phyloP scores from a whole-genome alignment of 2,797 vertebrate species.

The Allobates femoralis region DNA sequence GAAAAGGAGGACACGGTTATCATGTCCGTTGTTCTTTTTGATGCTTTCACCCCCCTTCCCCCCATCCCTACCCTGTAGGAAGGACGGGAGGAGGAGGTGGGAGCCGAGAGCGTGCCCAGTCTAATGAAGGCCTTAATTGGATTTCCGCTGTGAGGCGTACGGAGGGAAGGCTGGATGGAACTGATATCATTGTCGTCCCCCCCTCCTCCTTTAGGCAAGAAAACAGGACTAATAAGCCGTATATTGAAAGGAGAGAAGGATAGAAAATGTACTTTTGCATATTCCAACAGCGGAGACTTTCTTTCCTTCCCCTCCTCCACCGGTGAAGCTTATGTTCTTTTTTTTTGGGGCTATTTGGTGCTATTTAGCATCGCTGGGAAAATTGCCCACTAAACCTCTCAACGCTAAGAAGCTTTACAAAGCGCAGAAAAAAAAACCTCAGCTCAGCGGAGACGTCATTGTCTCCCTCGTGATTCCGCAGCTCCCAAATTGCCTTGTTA shows the following conservation, averaged over 20 bases:
- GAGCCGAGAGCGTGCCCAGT: constrained; percentile 26
- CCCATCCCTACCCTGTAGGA: constrained; percentile 15
- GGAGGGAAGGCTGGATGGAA: constrained; percentile 40
- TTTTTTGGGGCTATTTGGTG: constrained; percentile 16
- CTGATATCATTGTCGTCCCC: constrained; percentile 40
- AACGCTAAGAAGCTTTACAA: constrained; percentile 42
- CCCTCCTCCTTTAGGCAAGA: neutral
- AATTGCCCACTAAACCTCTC: constrained; percentile 46
- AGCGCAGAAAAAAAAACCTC: constrained; percentile 11
- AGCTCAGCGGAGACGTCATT: constrained; percentile 9
- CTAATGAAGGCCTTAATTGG: constrained; percentile 56
- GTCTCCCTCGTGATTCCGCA: neutral
- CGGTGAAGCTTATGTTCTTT: constrained; percentile 9
- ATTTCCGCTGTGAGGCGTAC: constrained; percentile 33
- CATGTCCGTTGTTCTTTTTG: constrained; percentile 41
- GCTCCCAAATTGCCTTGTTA: constrained; percentile 27
- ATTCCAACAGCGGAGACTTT: constrained; percentile 2
- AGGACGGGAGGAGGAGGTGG: constrained; percentile 4
- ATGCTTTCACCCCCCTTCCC: too few relatives aligned
- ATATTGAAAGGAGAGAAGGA: neutral
- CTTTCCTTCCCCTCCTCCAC: neutral
- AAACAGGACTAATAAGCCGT: constrained; percentile 26
- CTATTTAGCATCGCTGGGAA: constrained; percentile 48
- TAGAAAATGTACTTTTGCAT: neutral
- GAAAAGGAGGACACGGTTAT: constrained; percentile 26